Evolutionary conservation across 2,888 invertebrate species (phyloP), one percentile per base, ranked within the genome.

Genomic region (Orthonychiurus folsomi): DNA sequence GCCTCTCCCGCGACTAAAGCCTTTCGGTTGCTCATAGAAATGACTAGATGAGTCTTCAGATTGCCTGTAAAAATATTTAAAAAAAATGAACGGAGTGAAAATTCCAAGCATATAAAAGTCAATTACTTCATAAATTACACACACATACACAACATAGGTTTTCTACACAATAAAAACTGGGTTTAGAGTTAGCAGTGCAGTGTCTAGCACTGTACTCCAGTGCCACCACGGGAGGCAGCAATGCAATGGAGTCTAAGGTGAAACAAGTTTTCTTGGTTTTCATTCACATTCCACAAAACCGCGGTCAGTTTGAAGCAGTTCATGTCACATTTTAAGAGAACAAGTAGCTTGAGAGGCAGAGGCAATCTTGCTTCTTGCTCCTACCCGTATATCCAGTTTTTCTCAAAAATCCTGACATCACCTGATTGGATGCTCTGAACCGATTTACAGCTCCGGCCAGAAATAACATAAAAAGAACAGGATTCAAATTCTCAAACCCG

Each of bases 1-100:
- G 63, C 73, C 71, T 70, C 73, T 69, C 62, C 71, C 71, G 61
- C 73, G 69, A 69, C 69, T 69, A 69, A 71, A 73, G 67, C 70
- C 68, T 69, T 73, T 73, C 69, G 72, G 72, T 72, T 71, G 72
- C 66, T 73, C 71, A 68, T 73, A 71, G 69, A 70, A 73, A 71
- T 71, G 71, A 73, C 71, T 71, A 73, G 71, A 71, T 68, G 72
- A 70, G 59, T 73, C 71, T 66, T 71, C 71, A 69, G 73, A 71
- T 71, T 71, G 71, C 70, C 73, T 73, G 55, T 21, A 63, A 47
- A n/a, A n/a, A n/a, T n/a, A n/a, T n/a, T n/a, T 52, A 9, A 5
- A 52, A 52, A 21, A 9, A 52, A 52, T 9, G 9, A 52, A 5
- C 52, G n/a, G 5, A 52, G 9, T 52, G 52, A 12, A 52, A 52